A percentile compares a stretch with the other conserved stretches of the same genome.
These are phyloP conservation scores for Nyctereutes procyonoides DNA, from an alignment of 2,113 vertebrate species.

Conservation along the genomic window DNA sequence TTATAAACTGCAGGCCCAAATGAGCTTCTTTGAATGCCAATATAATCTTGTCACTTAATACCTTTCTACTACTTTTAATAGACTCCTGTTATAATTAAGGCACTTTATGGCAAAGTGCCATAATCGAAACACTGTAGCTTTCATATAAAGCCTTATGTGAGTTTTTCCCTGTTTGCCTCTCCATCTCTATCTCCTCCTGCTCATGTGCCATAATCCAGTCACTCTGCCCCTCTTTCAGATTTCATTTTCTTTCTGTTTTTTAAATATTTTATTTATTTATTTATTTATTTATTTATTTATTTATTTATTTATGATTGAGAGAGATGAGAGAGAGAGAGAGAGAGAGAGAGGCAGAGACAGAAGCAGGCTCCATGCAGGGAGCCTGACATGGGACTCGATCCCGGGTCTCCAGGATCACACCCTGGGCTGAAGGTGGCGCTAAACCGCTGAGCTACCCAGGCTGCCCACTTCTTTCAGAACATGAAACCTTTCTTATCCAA, in stretches of 20 bases:
- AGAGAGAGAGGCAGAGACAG: too few relatives aligned
- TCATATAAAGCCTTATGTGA: not conserved
- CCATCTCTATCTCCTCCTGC: not conserved
- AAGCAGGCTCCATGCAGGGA: too few relatives aligned
- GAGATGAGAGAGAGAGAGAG: too few relatives aligned
- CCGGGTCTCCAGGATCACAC: too few relatives aligned
- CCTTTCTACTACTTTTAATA: not conserved
- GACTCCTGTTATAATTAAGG: not conserved
- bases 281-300: too few relatives aligned
- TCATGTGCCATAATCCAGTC: not conserved
- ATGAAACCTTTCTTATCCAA: not conserved
- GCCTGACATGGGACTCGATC: too few relatives aligned
- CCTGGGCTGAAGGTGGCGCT: too few relatives aligned
- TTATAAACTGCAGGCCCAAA: not conserved
- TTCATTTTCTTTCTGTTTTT: not conserved
- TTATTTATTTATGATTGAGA: too few relatives aligned
- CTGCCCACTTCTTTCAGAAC: not conserved
- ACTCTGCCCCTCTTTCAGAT: not conserved
- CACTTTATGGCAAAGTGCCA: too few relatives aligned
- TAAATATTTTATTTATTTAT: not conserved
- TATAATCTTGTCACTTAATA: constrained; percentile 2
- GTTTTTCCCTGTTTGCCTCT: not conserved
- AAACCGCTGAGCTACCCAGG: too few relatives aligned
- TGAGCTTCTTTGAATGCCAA: not conserved
- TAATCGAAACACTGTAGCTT: not conserved